Conservation (phyloP, 1,140 invertebrate genomes). For the Cydia pomonella region DNA sequence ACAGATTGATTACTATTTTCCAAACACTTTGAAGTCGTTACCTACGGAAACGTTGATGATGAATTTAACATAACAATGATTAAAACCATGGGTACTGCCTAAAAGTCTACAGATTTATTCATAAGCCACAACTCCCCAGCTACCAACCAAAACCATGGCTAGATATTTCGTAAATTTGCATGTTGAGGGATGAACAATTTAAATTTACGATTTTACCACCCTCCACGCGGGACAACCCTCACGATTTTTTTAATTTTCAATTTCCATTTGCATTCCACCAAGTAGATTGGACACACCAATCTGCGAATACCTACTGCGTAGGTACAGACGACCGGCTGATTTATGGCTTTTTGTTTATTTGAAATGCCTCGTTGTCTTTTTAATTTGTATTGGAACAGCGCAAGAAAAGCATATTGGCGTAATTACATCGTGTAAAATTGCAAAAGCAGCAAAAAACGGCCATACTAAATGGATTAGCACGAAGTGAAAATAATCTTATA, state of each 20-base stretch:
- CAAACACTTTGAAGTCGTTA: neutral
- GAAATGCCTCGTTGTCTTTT: slow-evolving; percentile 33
- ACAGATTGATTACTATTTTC: neutral
- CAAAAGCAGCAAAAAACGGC: neutral
- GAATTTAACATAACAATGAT: slow-evolving; percentile 23
- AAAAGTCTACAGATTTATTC: slow-evolving; percentile 31
- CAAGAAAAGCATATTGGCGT: slow-evolving; percentile 16
- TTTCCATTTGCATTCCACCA: slow-evolving; percentile 77
- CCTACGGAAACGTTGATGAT: neutral
- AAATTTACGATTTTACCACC: slow-evolving; percentile 75
- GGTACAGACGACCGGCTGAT: slow-evolving; percentile 38
- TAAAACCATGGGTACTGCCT: neutral
- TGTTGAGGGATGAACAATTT: slow-evolving; percentile 76
- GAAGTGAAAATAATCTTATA: neutral
- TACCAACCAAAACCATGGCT: slow-evolving; percentile 41
- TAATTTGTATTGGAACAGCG: slow-evolving; percentile 34
- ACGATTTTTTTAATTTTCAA: slow-evolving; percentile 79
- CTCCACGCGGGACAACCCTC: slow-evolving; percentile 66
- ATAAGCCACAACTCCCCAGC: slow-evolving; percentile 27
- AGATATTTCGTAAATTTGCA: slow-evolving; percentile 69
- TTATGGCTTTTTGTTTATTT: slow-evolving; percentile 43
- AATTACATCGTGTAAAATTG: neutral
- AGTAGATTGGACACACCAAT: slow-evolving; percentile 47
- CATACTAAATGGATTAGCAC: neutral
- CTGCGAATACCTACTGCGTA: slow-evolving; percentile 41